Evolutionary conservation across 2,113 vertebrate genomes (phyloP), one percentile per base, ranked within the genome.

Genomic region (Fregetta grallaria): DNA sequence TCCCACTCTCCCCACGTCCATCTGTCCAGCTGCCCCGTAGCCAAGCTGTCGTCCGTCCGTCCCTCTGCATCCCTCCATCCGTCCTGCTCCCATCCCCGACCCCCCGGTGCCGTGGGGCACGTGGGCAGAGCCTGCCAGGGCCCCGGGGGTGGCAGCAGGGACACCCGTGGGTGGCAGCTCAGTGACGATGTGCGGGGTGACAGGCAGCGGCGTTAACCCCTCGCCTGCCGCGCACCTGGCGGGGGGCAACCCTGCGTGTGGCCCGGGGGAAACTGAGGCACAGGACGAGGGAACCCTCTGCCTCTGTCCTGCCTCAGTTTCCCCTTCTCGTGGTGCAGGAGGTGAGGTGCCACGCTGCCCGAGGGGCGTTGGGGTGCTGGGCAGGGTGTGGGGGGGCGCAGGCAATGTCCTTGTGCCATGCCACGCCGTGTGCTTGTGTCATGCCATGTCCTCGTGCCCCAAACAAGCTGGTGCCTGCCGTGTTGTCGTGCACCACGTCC

Each of bases 161-260:
- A 59, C 58, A 72, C 72, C 63, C 19, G 36, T 11, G 73, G 67
- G 88, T 88, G 96, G 82, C 82, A 90, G 36, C 73, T 40, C 6
- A 3, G 77, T 76, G 68, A 62, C 30, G 34, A 22, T 1, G 30
- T 3, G n/a, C 29, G 40, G 68, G 70, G 89, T 44, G 76, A 40
- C 75, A 56, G 84, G 70, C n/a, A 9, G 22, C 4, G 1, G 15
- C 6, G 1, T 66, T 74, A 70, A 50, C 70, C 56, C 76, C 32
- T 30, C 4, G 1, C 8, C 73, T 19, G 78, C 44, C 6, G 0
- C 7, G 0, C 7, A 5, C 7, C 1, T 13, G 81, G 63, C 5
- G 32, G 17, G 34, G 29, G 2, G 34, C 5, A 4, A 52, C 62
- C 18, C 30, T 1, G 63, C 0, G 1, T 2, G 8, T 0, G 13